phyloP scores from a whole-genome alignment of 2,797 vertebrate species.

The Carcharodon carcharias region DNA sequence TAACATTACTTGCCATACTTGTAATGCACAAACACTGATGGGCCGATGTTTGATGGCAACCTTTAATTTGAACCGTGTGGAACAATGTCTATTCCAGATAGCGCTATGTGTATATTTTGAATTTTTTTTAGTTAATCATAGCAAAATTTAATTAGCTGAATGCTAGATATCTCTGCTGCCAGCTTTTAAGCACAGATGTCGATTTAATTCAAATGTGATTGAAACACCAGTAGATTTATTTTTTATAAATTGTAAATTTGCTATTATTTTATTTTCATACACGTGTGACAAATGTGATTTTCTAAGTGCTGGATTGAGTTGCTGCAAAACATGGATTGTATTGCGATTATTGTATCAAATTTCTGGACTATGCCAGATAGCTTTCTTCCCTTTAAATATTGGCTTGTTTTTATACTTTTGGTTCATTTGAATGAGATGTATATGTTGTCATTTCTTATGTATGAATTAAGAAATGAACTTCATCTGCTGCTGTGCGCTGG shows the following conservation, averaged over 20 bases:
- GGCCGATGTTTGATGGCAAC: not conserved
- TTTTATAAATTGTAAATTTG: constrained; percentile 32
- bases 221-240: constrained; percentile 20
- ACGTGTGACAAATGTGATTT: not conserved
- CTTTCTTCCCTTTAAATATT: not conserved
- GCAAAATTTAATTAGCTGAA: not conserved
- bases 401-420: not conserved
- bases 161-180: not conserved
- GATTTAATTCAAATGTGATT: constrained; percentile 14
- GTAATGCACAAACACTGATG: not conserved
- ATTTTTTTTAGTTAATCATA: constrained; percentile 39
- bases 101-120: constrained; percentile 71
- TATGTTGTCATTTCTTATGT: not conserved
- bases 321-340: not conserved
- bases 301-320: not conserved
- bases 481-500: not conserved
- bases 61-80: constrained; percentile 4
- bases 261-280: constrained; percentile 30
- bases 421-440: constrained; percentile 12
- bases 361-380: not conserved
- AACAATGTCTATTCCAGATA: constrained; percentile 38
- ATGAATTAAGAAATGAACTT: not conserved
- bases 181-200: constrained; percentile 5
- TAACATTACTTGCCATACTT: not conserved
- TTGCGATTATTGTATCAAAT: not conserved